Base-by-base conservation (phyloP, 2,888 invertebrate species). In the Heliconius charithonia region DNA sequence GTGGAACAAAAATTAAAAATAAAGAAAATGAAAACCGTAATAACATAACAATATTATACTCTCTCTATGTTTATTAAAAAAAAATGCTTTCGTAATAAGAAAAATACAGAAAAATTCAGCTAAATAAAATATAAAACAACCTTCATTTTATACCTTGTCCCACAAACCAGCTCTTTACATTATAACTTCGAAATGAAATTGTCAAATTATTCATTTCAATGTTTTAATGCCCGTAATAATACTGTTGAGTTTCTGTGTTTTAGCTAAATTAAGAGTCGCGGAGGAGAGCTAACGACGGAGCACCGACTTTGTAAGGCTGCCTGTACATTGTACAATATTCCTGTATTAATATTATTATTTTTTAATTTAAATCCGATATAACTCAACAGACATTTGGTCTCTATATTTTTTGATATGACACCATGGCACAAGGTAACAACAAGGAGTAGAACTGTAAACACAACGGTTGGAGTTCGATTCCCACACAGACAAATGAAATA, bases 211-310 rank as follows among this genome's bases (percentile, higher is more conserved):
- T 72, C 72, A 72, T 72, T 72, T 25, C 9, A 72, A 72, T 29
- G 72, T 56, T 72, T 72, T 72, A 72, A 72, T 72, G 72, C 59
- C 72, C 72, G 72, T 72, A 72, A 72, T 72, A 72, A 72, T 72
- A 59, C 56, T 59, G 72, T 72, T 32, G 59, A 72, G 59, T 59
- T 59, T 59, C 59, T 37, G 59, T 71, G 56, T 59, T 72, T 59
- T 72, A 59, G 72, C 72, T 32, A 32, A 72, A 72, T 72, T 56
- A 72, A 72, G 59, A 72, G 71, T 70, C 56, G 71, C 16, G 51
- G 29, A 27, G 25, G 69, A 65, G 41, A 71, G 56, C n/a, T n/a
- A n/a, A 51, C 51, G 51, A 51, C 22, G 19, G 29, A 56, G 32
- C 32, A 13, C 22, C 32, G 29, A 72, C 72, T 72, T 7, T 13